phyloP scores from a whole-genome alignment of 2,113 vertebrate genomes.

The Ranitomeya variabilis region DNA sequence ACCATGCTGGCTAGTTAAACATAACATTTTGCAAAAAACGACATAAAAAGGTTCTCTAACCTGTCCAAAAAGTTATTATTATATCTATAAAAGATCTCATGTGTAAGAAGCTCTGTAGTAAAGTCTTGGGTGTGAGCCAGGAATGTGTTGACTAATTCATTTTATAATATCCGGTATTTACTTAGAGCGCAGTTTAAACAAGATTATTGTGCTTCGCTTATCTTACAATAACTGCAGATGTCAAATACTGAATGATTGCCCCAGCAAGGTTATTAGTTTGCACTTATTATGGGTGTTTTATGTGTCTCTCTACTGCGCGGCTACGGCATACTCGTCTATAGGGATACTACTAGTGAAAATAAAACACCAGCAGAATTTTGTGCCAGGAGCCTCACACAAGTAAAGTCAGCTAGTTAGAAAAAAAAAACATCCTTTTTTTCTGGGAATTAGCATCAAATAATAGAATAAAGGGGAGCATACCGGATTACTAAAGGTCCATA shows the following conservation, averaged over 20 bases:
- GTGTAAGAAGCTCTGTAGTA: neutral
- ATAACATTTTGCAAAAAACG: slow-evolving; percentile 31
- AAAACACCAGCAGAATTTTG: neutral
- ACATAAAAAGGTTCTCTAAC: slow-evolving; percentile 11
- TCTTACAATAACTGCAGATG: slow-evolving; percentile 26
- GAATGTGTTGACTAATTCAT: slow-evolving; percentile 49
- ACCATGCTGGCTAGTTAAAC: slow-evolving; percentile 23
- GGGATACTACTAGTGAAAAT: neutral
- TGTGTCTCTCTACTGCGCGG: neutral
- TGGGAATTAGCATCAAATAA: neutral
- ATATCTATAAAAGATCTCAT: neutral
- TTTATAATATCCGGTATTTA: slow-evolving; percentile 57
- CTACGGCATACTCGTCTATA: neutral
- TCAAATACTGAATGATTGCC: slow-evolving; percentile 15
- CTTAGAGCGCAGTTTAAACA: slow-evolving; percentile 57
- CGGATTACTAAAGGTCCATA: too few species aligned
- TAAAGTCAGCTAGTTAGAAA: neutral
- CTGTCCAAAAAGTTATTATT: neutral
- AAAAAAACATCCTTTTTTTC: neutral
- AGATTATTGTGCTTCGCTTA: slow-evolving; percentile 57
- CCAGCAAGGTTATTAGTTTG: slow-evolving; percentile 15
- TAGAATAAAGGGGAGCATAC: neutral
- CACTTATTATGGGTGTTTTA: slow-evolving; percentile 5
- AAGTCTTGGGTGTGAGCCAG: slow-evolving; percentile 53
- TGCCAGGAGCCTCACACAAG: neutral